phyloP scores from a whole-genome alignment of 2,888 invertebrate genomes.

The Papilio gigon region DNA sequence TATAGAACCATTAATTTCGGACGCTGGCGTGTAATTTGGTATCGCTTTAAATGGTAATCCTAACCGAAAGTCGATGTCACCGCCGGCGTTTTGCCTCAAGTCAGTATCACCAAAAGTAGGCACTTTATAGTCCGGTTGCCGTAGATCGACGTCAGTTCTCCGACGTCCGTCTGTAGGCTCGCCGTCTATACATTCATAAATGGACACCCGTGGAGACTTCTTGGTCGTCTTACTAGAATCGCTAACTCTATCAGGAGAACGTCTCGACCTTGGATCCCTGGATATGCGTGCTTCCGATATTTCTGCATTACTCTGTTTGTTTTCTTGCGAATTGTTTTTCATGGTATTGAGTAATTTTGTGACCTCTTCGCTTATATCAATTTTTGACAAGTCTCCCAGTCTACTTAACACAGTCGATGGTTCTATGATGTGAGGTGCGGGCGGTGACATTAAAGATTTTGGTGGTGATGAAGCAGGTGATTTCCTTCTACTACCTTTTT shows the following conservation, averaged over 20 bases:
- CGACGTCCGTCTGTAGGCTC: constrained; percentile 77
- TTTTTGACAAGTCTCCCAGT: constrained; percentile 87
- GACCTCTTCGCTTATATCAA: constrained; percentile 88
- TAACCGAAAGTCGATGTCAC: constrained; percentile 89
- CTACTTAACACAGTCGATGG: constrained; percentile 82
- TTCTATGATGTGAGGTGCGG: constrained; percentile 80
- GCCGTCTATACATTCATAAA: constrained; percentile 83
- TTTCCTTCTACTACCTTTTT: constrained; percentile 78
- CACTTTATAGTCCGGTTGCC: constrained; percentile 79
- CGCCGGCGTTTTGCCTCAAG: constrained; percentile 80
- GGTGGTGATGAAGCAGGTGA: constrained; percentile 70
- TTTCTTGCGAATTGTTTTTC: constrained; percentile 76
- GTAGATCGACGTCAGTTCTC: constrained; percentile 79
- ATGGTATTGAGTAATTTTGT: constrained; percentile 86
- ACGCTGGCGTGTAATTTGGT: constrained; percentile 91
- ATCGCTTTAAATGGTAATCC: constrained; percentile 90
- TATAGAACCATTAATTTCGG: constrained; percentile 92
- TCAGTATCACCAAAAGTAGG: constrained; percentile 85
- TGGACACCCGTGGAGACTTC: constrained; percentile 76
- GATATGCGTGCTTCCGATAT: constrained; percentile 55
- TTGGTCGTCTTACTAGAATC: constrained; percentile 58
- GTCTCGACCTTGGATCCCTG: constrained; percentile 72
- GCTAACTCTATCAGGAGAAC: constrained; percentile 67
- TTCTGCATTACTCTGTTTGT: constrained; percentile 55
- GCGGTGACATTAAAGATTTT: constrained; percentile 59